Evolutionary conservation across 2,888 invertebrate species (phyloP).

Genomic region (Drosophila kuntzei): DNA sequence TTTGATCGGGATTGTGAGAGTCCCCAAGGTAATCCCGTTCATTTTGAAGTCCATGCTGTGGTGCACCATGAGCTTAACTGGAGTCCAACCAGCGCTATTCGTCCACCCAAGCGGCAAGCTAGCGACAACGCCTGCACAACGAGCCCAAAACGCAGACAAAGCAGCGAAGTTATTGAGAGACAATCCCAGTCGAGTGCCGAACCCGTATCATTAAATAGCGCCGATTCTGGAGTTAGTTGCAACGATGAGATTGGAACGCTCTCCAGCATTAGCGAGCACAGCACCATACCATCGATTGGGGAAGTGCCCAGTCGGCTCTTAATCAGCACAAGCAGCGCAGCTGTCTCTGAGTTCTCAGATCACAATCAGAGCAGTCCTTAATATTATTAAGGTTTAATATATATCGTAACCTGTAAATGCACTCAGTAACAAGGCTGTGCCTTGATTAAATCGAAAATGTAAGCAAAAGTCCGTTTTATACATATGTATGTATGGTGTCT

Average conservation of each 20-base stretch:
- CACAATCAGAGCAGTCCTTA: not conserved
- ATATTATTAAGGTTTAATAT: not conserved
- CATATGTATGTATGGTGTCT: not conserved
- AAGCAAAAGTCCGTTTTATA: not conserved
- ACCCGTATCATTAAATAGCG: constrained; percentile 20
- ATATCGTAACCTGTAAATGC: too few relatives aligned
- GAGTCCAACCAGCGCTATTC: constrained; percentile 54
- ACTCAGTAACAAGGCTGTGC: not conserved
- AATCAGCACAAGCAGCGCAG: constrained; percentile 71
- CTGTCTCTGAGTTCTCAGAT: constrained; percentile 49
- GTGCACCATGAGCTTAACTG: constrained; percentile 79
- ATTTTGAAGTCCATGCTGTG: constrained; percentile 60
- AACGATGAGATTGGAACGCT: constrained; percentile 47
- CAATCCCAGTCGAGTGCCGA: constrained; percentile 21
- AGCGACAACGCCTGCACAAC: not conserved
- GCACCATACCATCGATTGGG: constrained; percentile 42
- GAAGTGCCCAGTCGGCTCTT: constrained; percentile 60
- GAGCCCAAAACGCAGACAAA: not conserved
- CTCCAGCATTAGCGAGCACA: constrained; percentile 32
- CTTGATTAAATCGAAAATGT: not conserved
- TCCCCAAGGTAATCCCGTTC: constrained; percentile 52
- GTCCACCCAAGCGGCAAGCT: constrained; percentile 7
- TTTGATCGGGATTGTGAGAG: constrained; percentile 45
- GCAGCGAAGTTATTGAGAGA: not conserved
- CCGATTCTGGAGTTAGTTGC: constrained; percentile 56